Conservation (phyloP, 2,888 invertebrate species). For the Oscheius sp. region DNA sequence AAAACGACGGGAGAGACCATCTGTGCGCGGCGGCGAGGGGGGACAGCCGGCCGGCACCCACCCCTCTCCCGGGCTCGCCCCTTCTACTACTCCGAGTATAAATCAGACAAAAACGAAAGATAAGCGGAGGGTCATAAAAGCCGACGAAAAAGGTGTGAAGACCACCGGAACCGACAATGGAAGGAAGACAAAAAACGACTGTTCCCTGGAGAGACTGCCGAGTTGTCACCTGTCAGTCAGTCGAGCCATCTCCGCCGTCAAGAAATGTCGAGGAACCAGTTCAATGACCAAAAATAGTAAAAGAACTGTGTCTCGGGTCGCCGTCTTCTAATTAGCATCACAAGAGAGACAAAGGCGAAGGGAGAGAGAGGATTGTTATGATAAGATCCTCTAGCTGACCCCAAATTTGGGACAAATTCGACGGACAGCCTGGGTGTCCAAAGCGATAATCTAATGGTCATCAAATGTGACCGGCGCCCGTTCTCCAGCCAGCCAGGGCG, state of each 20-base stretch:
- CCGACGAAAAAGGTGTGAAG: too few species aligned
- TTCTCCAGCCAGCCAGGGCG: background rate
- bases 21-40: constrained; percentile 4
- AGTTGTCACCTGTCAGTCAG: constrained; percentile 18
- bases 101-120: too few species aligned
- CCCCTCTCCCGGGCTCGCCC: background rate
- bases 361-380: constrained; percentile 20
- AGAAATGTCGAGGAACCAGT: background rate
- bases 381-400: constrained; percentile 16
- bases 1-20: constrained; percentile 4
- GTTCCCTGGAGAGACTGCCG: background rate
- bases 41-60: too few species aligned
- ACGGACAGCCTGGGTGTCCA: background rate
- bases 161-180: too few species aligned
- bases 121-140: too few species aligned
- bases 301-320: background rate
- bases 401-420: constrained; percentile 28
- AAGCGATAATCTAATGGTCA: constrained; percentile 36
- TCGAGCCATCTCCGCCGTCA: background rate
- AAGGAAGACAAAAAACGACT: constrained; percentile 1
- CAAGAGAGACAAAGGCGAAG: background rate
- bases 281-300: background rate
- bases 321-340: constrained; percentile 22
- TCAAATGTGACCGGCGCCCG: constrained; percentile 18
- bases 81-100: background rate